Percentiles rank a stretch among this genome's conserved stretches.
phyloP scores from a whole-genome alignment of 2,888 invertebrate species.

The Cerastis rubricosa region DNA sequence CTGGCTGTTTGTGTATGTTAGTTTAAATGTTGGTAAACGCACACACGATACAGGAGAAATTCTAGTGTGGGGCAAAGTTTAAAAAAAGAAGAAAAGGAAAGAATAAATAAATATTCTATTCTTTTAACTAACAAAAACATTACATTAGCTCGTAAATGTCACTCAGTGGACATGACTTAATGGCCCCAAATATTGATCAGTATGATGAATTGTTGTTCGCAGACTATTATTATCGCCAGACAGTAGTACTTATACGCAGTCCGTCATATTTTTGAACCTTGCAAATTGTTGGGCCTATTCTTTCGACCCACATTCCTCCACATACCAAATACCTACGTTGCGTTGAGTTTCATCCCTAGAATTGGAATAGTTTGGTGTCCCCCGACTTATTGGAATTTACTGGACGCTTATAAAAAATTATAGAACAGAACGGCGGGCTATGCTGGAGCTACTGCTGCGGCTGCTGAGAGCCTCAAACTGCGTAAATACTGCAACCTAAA shows the following conservation, averaged over 20 bases:
- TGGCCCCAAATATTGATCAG: neutral
- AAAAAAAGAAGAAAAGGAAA: no score
- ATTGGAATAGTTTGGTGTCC: conserved; percentile 27
- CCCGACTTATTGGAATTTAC: conserved; percentile 16
- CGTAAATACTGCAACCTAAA: no score
- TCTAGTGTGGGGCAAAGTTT: no score
- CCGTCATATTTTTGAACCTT: neutral
- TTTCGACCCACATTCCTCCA: conserved; percentile 17
- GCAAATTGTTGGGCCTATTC: neutral
- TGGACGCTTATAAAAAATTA: neutral
- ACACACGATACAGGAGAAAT: no score
- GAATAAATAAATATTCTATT: neutral
- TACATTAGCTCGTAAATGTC: neutral
- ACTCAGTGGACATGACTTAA: neutral
- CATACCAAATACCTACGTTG: conserved; percentile 20
- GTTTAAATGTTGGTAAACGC: no score
- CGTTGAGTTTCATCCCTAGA: conserved; percentile 13
- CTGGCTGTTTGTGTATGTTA: no score
- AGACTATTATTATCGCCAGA: neutral
- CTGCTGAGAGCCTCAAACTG: no score
- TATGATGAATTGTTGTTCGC: neutral
- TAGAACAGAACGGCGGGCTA: no score
- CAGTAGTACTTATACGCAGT: neutral
- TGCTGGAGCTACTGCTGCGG: no score
- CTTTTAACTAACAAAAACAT: neutral